Evolutionary conservation across 2,797 vertebrate genomes (phyloP), one percentile per base, ranked within the genome.

Genomic region (Micrastur ruficollis): DNA sequence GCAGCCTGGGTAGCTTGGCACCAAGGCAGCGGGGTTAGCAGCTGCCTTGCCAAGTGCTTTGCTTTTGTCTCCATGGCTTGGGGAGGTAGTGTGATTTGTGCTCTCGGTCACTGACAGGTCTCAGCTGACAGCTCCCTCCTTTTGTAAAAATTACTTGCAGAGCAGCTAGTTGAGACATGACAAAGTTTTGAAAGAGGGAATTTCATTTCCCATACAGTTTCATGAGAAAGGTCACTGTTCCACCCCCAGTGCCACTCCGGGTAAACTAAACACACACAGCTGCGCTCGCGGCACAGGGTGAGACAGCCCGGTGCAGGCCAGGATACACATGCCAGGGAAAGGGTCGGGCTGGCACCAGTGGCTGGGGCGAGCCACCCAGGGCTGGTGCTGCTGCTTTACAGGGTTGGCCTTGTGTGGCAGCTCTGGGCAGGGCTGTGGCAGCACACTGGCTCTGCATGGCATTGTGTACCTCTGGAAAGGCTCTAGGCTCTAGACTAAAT

Each of bases 111-210:
- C 96, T 97, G 97, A 91, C 94, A 97, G 95, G 95, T 94, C 95
- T 97, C 87, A 75, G 89, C 91, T 95, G 96, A 96, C 94, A 96
- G 92, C 86, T 97, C 91, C 93, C 94, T 96, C 27, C 95, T 94
- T 94, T 72, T 95, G 86, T 92, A 87, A 80, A 96, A 97, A 92
- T 89, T 44, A 63, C 89, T 95, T 89, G 87, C 89, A 58, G 94
- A 95, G 72, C 89, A 85, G 95, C 97, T 97, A 97, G 97, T 98
- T 95, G 95, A 96, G 96, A 96, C 97, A 97, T 36, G 97, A 98
- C 65, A 50, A 90, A 71, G 85, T 98, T 97, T 97, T 97, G 97
- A 97, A 97, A 97, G 96, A 97, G 90, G 63, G 88, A 94, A 95
- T 88, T 81, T 82, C 7, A 3, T 82, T 93, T 93, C 76, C 86